Base-by-base conservation (phyloP, 2,113 vertebrate species). In the Cottus gobio region DNA sequence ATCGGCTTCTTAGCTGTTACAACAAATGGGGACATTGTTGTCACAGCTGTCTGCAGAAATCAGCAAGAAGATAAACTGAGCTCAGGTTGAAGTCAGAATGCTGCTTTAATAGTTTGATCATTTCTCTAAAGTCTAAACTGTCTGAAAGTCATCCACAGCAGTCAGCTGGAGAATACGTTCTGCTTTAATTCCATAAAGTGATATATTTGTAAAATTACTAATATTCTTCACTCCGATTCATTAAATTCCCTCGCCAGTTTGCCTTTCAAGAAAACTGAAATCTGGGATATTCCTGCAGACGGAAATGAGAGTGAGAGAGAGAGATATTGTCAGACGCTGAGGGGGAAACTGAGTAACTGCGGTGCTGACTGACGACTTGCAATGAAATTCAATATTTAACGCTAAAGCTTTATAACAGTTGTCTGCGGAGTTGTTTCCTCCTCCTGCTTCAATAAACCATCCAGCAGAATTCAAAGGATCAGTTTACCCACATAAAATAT, bases 1-100 rank as follows among this genome's bases (percentile, higher is more conserved):
- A 24, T 76, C 52, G 2, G 67, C 39, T 68, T 63, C 50, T 61
- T 4, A 15, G 15, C 1, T 9, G 16, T 8, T n/a, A 26, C 18
- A 79, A 65, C 68, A 79, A 79, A 46, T 4, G 36, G 22, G 34
- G 28, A 7, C 70, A 66, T 13, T 66, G 52, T 30, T 56, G 28
- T 39, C 11, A 5, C 42, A 63, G 8, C 60, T 13, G 4, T 67
- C 37, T 22, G 4, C 20, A 62, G n/a, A 11, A 71, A 79, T 68
- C 15, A 39, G n/a, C 26, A 62, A 52, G n/a, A 20, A 22, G 52
- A 48, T 58, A 30, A 18, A 39, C n/a, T 42, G 2, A 28, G 39
- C 36, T 48, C 7, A 1, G 4, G 31, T 42, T 37, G 62, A 52
- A 39, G 30, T 37, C 24, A 57, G 37, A 81, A 24, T 28, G 46